Evolutionary conservation across 2,888 invertebrate genomes (phyloP), one percentile per base, ranked within the genome.

Genomic region (Dioctria rufipes): DNA sequence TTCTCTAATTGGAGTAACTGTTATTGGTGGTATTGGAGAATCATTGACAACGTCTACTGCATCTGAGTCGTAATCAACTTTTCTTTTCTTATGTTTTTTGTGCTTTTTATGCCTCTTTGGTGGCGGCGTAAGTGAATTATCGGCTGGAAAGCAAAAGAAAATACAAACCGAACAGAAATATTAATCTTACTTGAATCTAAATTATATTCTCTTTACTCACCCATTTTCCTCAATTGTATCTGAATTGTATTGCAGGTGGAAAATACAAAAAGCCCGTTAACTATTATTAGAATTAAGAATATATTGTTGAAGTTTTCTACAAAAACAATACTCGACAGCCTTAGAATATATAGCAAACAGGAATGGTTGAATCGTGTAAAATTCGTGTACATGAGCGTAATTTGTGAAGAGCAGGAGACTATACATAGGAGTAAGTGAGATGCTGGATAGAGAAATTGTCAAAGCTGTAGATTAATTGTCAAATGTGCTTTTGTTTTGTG

Each of bases 31-130:
- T 25, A 25, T 25, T 3, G 82, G 80, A 46, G 82, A 40, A 25
- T 84, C 84, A 5, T 79, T 82, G 8, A 81, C 84, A 25, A 84
- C 85, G 80, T 84, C 85, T 25, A 84, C 80, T 9, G 80, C 77
- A 66, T 83, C 83, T 5, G 83, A 83, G 42, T 84, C 84, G 67
- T 84, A 84, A 39, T 82, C 81, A 13, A 79, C 3, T 42, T 79
- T 81, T 3, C 54, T 61, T 54, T 82, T 84, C 86, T 92, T 93
- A 84, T 93, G 93, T 85, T 93, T 93, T 78, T 84, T 84, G 84
- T 93, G 93, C 82, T 91, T 92, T 85, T 93, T 93, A 85, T 92
- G 92, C 83, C 91, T 92, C 85, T 93, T 93, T 83, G 90, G 90
- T 11, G 91, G 90, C 25, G 25, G 25, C 3, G 90, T 83, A 9